Evolutionary conservation across 2,113 vertebrate genomes (phyloP), one percentile per base, ranked within the genome.

Genomic region (Ibidorhyncha struthersii): DNA sequence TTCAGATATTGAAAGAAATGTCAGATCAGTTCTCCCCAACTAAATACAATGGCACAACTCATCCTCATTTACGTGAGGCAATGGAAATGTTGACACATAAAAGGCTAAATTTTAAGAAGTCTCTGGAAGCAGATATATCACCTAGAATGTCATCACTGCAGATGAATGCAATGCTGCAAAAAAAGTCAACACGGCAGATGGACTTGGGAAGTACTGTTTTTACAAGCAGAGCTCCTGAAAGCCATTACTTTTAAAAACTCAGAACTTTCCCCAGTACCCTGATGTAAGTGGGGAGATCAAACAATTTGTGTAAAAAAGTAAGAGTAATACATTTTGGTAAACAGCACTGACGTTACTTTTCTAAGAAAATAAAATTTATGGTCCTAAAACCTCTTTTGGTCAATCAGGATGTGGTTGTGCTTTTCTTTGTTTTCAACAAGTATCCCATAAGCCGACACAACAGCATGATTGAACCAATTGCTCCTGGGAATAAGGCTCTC

Each of bases 31-130:
- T 87, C 84, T 94, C 38, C 38, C 67, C 63, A 87, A 66, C 71
- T 81, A 58, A 93, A 73, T 32, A 88, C 4, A 22, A 93, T 45
- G 43, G 38, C 63, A 71, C 71, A 81, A 95, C 86, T 93, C 82
- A 61, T 88, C 85, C 29, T 77, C 74, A 92, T 71, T 92, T 4
- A 5, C 2, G 9, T 79, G 71, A 97, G 55, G 78, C 74, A 95
- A 88, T 52, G 81, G 89, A 97, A 95, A 97, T 56, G 41, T 86
- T 96, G 91, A 94, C 89, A 90, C 58, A 73, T 55, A 74, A 91
- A 94, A 93, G 66, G 53, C 62, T 80, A 94, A 88, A 95, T 90
- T 96, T 96, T 86, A 84, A 82, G 43, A 66, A 52, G 85, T 62
- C 49, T 91, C 90, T 86, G 79, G 79, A 95, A 97, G 84, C 59